A percentile compares a stretch with the other conserved stretches of the same genome.
phyloP scores from a whole-genome alignment of 2,797 vertebrate genomes.

The Valencia hispanica region DNA sequence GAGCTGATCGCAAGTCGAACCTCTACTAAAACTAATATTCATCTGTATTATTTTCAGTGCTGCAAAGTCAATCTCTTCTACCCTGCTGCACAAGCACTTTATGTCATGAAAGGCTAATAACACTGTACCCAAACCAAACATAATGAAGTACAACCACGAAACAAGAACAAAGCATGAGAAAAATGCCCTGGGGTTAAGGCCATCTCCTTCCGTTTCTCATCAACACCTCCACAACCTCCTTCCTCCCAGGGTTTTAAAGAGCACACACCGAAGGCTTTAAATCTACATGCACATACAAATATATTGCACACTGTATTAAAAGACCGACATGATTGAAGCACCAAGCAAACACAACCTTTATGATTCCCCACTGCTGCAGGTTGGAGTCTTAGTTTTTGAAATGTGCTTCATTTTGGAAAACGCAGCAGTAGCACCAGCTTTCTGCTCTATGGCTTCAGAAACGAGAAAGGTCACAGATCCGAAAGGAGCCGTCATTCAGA shows the following conservation, averaged over 20 bases:
- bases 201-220: constrained; percentile 33
- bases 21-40: constrained; percentile 18
- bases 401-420: constrained; percentile 13
- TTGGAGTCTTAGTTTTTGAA: neutral
- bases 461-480: constrained; percentile 21
- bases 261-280: constrained; percentile 32
- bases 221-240: constrained; percentile 16
- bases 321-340: constrained; percentile 20
- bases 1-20: constrained; percentile 36
- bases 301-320: constrained; percentile 40
- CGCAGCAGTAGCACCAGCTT: constrained; percentile 21
- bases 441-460: constrained; percentile 28
- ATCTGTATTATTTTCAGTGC: constrained; percentile 52
- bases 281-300: constrained; percentile 44
- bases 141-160: constrained; percentile 38
- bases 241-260: constrained; percentile 23
- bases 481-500: neutral
- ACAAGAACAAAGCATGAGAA: constrained; percentile 32
- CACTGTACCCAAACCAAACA: constrained; percentile 42
- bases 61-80: constrained; percentile 47
- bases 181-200: constrained; percentile 48
- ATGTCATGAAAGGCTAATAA: constrained; percentile 49
- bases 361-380: constrained; percentile 7
- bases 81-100: constrained; percentile 57
- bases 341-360: neutral